Conservation (phyloP, 2,797 vertebrate species). For the Odontamblyopus rebecca region DNA sequence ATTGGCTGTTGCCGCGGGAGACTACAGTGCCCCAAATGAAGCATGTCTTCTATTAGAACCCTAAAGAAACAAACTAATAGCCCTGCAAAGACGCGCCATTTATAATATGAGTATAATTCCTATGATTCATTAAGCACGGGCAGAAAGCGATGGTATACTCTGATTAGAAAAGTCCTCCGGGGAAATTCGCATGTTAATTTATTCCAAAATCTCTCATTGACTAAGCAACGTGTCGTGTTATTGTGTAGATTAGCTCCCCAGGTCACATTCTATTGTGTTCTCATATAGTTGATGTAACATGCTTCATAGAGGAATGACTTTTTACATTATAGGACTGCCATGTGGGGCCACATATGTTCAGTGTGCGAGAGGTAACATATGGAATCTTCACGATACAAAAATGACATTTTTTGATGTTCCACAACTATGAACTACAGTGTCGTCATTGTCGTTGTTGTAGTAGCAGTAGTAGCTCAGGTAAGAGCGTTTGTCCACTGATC, state of each 20-base stretch:
- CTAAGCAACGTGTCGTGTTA: constrained; percentile 88
- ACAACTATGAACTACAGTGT: too few relatives aligned
- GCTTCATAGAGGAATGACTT: constrained; percentile 58
- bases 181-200: constrained; percentile 90
- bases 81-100: constrained; percentile 94
- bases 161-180: constrained; percentile 85
- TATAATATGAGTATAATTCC: constrained; percentile 99
- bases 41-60: constrained; percentile 97
- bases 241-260: constrained; percentile 80
- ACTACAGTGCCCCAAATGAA: constrained; percentile 89
- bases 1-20: constrained; percentile 89
- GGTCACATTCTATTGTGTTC: constrained; percentile 66
- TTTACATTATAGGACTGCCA: constrained; percentile 51
- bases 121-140: constrained; percentile 99
- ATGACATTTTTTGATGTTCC: too few relatives aligned
- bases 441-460: too few relatives aligned
- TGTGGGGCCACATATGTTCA: too few relatives aligned
- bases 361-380: too few relatives aligned
- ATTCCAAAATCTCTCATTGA: constrained; percentile 89
- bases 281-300: constrained; percentile 57
- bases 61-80: constrained; percentile 99
- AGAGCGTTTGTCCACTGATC: too few relatives aligned
- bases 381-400: too few relatives aligned
- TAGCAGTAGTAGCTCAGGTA: too few relatives aligned
- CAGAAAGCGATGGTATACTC: constrained; percentile 95